Evolutionary conservation across 2,888 invertebrate species (phyloP), one percentile per base, ranked within the genome.

Genomic region (Argyra leucocephala): DNA sequence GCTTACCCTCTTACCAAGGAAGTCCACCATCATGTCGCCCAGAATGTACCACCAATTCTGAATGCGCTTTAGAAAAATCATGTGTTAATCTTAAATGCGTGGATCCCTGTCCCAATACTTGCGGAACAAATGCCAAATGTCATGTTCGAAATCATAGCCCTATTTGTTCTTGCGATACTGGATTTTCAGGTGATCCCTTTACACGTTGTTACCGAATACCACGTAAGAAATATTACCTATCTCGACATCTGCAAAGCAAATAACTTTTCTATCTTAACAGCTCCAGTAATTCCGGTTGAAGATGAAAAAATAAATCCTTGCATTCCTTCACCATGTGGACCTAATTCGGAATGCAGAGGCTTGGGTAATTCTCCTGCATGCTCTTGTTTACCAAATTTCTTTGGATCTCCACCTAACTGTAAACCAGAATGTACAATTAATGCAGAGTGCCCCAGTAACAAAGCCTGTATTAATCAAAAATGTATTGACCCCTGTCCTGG

Each of bases 401-500:
- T 87, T 66, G 90, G 90, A 22, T 83, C 84, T 63, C 90, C 89
- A 37, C 88, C 88, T 7, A 83, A 84, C 67, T 89, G 88, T 73
- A 83, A 88, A 36, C 88, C 88, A 10, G 88, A 88, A 74, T 88
- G 88, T 74, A 82, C 83, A 4, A 85, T 88, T 31, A 89, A 87
- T 74, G 82, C 88, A 0, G 91, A 92, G 72, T 93, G 93, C 75
- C 77, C 86, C 6, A 86, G 87, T 71, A 86, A 87, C 74, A 80
- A 84, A 71, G 90, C 91, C 61, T 93, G 93, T 73, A 86, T 91
- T 63, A 86, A 87, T 70, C 86, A 88, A 73, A 88, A 84, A 75
- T 92, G 92, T 75, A 81, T 80, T 70, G 90, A 91, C 76, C 91
- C 91, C 23, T 92, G 91, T 72, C 89, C 89, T 18, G 90, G 90